Conservation (phyloP, 2,797 vertebrate species). For the Acropternis orthonyx region DNA sequence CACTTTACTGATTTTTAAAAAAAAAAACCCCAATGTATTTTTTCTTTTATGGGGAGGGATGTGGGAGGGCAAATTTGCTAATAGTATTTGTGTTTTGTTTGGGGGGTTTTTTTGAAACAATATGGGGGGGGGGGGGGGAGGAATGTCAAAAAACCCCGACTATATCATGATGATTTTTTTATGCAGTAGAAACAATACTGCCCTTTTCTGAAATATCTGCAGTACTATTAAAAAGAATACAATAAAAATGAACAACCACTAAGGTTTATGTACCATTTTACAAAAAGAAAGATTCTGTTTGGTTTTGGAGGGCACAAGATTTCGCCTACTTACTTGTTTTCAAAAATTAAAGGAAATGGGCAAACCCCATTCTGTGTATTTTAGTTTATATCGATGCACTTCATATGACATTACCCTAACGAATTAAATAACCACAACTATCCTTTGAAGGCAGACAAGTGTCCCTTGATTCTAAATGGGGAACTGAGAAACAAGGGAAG, state of each 20-base stretch:
- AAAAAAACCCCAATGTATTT: too few species aligned
- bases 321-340: conserved; percentile 86
- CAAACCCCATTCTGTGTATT: conserved; percentile 9
- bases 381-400: neutral
- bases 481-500: neutral
- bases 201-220: conserved; percentile 81
- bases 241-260: conserved; percentile 44
- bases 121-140: neutral
- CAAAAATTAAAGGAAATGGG: conserved; percentile 86
- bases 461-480: neutral
- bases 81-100: conserved; percentile 60
- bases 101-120: conserved; percentile 40
- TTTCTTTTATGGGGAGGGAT: neutral
- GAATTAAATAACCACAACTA: neutral
- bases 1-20: conserved; percentile 71
- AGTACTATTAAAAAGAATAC: conserved; percentile 82
- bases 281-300: conserved; percentile 77
- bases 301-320: conserved; percentile 80
- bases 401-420: neutral
- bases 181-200: conserved; percentile 76
- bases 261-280: conserved; percentile 78
- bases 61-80: conserved; percentile 73
- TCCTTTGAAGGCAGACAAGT: neutral
- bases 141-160: conserved; percentile 15
- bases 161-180: conserved; percentile 82